Base-by-base conservation (phyloP, 2,113 vertebrate species). In the Campylomormyrus tamandua region DNA sequence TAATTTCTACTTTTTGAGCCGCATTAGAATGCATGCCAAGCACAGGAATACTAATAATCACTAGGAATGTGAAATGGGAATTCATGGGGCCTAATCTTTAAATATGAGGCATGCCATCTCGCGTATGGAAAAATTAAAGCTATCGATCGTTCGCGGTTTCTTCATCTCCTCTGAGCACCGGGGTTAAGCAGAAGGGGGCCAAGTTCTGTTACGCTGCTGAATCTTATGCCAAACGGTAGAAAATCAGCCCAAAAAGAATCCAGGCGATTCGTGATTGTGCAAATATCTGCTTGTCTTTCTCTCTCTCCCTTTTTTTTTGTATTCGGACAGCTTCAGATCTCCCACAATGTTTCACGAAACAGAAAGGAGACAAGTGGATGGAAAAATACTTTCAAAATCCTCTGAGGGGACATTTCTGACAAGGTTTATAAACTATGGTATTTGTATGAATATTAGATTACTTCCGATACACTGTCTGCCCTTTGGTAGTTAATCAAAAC, bases 31-130 rank as follows among this genome's bases (percentile, higher is more conserved):
- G 93, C 94, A 70, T 91, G 92, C 91, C 86, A 92, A 92, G 92
- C 92, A 92, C 90, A 92, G 92, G 93, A 94, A 92, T 93, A 93
- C 94, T 95, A 95, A 96, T 95, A 95, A 94, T 94, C 93, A 92
- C 93, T 94, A 92, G 90, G 92, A 93, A 94, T 90, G 90, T 88
- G 88, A 89, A 74, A 50, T 5, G 89, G 84, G 58, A 92, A 90
- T 92, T 90, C 91, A 93, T 91, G 91, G 92, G 88, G 90, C 92
- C 92, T 91, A 92, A 93, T 93, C 91, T 91, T 87, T 94, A 91
- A 94, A 94, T 91, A 91, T 90, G 45, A 42, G 17, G 89, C 88
- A 90, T 83, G 89, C 92, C 91, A 89, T 91, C 87, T 90, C 42
- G 90, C 89, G 92, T 90, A 91, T 92, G 90, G 88, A 91, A 90